These are phyloP conservation scores for Semibalanus balanoides DNA, from an alignment of 1,140 invertebrate species.

Conservation along the genomic window DNA sequence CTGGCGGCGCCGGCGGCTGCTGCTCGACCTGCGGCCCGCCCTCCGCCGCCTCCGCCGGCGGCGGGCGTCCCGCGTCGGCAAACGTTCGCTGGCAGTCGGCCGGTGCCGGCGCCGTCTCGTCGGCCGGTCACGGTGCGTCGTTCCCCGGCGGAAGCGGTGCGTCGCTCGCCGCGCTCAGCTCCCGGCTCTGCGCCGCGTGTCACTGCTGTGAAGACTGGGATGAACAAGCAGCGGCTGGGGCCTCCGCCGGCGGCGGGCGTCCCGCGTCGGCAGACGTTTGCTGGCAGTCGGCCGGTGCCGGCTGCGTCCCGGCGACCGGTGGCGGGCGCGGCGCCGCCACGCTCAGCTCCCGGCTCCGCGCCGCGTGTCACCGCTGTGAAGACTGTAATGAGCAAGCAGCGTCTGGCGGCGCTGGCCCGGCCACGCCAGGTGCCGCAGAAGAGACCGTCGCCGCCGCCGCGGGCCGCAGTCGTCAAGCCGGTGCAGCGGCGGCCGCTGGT, in stretches of 20 bases:
- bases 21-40: too few relatives aligned
- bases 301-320: too few relatives aligned
- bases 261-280: too few relatives aligned
- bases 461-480: neutral
- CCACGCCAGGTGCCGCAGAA: neutral
- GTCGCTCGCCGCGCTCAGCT: neutral
- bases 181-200: neutral
- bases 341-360: neutral
- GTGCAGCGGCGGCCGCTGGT: neutral
- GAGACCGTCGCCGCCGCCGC: neutral
- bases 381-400: neutral
- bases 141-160: neutral
- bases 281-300: too few relatives aligned
- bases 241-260: too few relatives aligned
- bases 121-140: too few relatives aligned
- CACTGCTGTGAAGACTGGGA: neutral
- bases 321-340: too few relatives aligned
- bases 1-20: neutral
- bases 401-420: neutral
- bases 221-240: neutral
- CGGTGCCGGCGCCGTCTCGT: too few relatives aligned
- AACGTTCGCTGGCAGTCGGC: too few relatives aligned
- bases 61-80: too few relatives aligned
- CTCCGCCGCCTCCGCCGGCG: too few relatives aligned
- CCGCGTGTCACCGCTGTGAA: neutral